Conservation (phyloP, 2,113 vertebrate genomes). For the Ctenodactylus gundi region DNA sequence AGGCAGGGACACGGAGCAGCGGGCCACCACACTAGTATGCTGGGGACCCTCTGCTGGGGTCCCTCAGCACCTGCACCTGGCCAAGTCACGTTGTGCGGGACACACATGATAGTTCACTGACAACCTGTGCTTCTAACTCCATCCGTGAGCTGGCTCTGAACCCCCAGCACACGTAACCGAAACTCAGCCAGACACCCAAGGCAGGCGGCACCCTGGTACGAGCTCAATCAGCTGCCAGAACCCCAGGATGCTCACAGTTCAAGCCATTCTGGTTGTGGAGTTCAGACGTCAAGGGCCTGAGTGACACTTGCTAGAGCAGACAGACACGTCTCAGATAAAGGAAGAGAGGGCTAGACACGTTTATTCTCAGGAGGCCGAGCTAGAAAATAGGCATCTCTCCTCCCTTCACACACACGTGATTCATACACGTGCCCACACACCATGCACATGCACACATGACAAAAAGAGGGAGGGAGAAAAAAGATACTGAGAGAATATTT, state of each 20-base stretch:
- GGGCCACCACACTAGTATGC: no score
- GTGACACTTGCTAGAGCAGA: no score
- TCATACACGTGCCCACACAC: background rate
- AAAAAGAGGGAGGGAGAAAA: background rate
- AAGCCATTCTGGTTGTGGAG: no score
- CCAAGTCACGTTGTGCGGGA: no score
- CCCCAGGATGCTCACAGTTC: background rate
- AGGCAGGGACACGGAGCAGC: no score
- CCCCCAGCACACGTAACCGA: background rate
- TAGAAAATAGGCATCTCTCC: background rate
- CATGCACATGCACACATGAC: background rate
- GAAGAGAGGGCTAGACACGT: background rate
- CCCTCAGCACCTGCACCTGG: no score
- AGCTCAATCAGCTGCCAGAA: background rate
- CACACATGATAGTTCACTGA: background rate
- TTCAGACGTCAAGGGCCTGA: no score
- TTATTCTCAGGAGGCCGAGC: background rate
- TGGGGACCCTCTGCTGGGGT: no score
- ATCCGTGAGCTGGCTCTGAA: background rate
- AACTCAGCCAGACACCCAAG: background rate
- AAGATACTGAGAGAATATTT: background rate
- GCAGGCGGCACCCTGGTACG: background rate
- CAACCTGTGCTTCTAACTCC: background rate
- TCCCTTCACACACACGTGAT: background rate
- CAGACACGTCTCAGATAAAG: no score